Conservation (phyloP, 2,797 vertebrate species). For the Schizopygopsis malacanthus region DNA sequence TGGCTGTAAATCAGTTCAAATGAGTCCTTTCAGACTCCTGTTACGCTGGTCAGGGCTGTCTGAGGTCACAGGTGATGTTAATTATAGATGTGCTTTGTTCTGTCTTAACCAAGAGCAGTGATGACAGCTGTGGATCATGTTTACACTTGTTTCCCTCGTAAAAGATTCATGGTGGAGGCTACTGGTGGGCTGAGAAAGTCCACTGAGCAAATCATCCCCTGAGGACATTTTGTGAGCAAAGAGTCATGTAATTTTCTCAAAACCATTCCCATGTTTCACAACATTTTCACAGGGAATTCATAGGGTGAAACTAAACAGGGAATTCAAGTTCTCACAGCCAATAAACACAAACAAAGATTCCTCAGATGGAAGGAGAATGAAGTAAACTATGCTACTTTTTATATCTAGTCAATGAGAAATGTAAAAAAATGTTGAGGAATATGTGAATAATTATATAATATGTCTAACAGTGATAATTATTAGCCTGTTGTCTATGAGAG, state of each 20-base stretch:
- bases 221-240: slow-evolving; percentile 1
- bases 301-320: background rate
- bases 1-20: slow-evolving; percentile 36
- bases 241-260: background rate
- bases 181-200: slow-evolving; percentile 44
- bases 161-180: slow-evolving; percentile 74
- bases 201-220: background rate
- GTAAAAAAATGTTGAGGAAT: background rate
- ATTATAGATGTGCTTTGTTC: slow-evolving; percentile 83
- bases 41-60: slow-evolving; percentile 71
- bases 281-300: background rate
- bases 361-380: background rate
- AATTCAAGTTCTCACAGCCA: background rate
- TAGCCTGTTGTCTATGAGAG: no score
- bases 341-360: background rate
- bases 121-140: slow-evolving; percentile 80
- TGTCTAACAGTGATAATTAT: no score
- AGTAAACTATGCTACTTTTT: background rate
- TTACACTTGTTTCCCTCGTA: slow-evolving; percentile 74
- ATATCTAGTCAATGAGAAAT: background rate
- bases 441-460: background rate
- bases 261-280: slow-evolving; percentile 17
- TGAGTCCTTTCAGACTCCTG: slow-evolving; percentile 61
- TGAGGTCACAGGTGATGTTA: slow-evolving; percentile 72
- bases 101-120: slow-evolving; percentile 79